Base-by-base conservation (phyloP, 2,888 invertebrate genomes). In the Dione vanillae region DNA sequence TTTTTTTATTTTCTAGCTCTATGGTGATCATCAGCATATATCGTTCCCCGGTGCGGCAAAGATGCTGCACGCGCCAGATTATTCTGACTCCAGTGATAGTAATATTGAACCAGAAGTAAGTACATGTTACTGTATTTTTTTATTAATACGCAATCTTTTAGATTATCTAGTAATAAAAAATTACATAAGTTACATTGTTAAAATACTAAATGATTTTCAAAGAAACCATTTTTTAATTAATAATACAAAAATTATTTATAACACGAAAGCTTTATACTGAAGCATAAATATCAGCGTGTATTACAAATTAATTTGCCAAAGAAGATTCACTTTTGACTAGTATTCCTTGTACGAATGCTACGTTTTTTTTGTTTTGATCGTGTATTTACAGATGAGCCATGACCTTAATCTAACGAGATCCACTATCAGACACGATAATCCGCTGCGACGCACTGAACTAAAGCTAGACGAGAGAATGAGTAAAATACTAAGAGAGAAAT, bases 41-140 rank as follows among this genome's bases (percentile, higher is more conserved):
- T 19, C 71, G 2, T 51, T 45, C 49, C 61, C 64, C 16, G 56
- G 59, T 47, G 40, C 59, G 0, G 12, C 58, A 6, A 67, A 65
- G 43, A 62, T 43, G 14, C 35, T 61, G 52, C 70, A 51, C 10
- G 64, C 16, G 35, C 52, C 14, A 2, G 54, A 66, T 16, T 77
- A 78, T 54, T 74, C 77, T 35, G 81, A 79, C 58, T 73, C 69
- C 8, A 85, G 81, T 61, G 82, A 81, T n/a, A 78, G 78, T 62
- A 74, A 70, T 40, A 58, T 27, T 49, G 83, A 83, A 20, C 70
- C 72, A 64, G 82, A 82, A 73, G 83, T 83, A 40, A 49, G 67
- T 65, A 67, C 73, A 35, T 56, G 20, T 40, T 49, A 19, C 14
- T 52, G 5, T 27, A 27, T 27, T 27, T 27, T 27, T 27, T 27